Evolutionary conservation across 2,888 invertebrate species (phyloP).

Genomic region (Tinea pellionella): DNA sequence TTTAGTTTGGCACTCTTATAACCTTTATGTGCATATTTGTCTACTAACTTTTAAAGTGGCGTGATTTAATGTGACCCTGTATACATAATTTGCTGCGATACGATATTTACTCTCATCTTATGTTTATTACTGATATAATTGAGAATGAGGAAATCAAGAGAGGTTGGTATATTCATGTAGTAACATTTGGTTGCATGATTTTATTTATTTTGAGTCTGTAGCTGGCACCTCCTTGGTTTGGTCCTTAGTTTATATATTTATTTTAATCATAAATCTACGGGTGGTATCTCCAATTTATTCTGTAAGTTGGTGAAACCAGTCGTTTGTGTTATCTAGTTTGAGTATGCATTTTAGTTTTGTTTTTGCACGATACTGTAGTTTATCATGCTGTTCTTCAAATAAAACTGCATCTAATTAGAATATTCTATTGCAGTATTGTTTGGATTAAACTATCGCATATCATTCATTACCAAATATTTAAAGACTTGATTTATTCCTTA

Average conservation of each 20-base stretch:
- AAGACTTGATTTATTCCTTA: neutral
- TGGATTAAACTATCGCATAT: neutral
- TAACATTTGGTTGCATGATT: constrained; percentile 59
- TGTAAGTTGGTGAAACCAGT: neutral
- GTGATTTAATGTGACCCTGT: neutral
- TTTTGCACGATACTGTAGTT: neutral
- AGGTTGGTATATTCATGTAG: constrained; percentile 26
- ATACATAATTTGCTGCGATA: neutral
- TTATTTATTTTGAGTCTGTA: constrained; percentile 39
- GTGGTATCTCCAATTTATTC: neutral
- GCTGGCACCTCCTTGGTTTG: constrained; percentile 68
- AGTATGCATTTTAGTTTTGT: neutral
- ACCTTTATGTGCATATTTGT: neutral
- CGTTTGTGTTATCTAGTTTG: neutral
- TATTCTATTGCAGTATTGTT: neutral
- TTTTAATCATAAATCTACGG: constrained; percentile 17
- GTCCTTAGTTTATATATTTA: constrained; percentile 32
- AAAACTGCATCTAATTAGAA: neutral
- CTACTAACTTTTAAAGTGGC: neutral
- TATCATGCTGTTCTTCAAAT: neutral
- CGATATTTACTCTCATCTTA: too few relatives aligned
- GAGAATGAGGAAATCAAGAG: neutral
- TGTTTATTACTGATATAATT: neutral
- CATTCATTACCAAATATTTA: constrained; percentile 2
- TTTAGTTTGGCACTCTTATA: neutral